Base-by-base conservation (phyloP, 2,113 vertebrate genomes). In the Sylvia atricapilla region DNA sequence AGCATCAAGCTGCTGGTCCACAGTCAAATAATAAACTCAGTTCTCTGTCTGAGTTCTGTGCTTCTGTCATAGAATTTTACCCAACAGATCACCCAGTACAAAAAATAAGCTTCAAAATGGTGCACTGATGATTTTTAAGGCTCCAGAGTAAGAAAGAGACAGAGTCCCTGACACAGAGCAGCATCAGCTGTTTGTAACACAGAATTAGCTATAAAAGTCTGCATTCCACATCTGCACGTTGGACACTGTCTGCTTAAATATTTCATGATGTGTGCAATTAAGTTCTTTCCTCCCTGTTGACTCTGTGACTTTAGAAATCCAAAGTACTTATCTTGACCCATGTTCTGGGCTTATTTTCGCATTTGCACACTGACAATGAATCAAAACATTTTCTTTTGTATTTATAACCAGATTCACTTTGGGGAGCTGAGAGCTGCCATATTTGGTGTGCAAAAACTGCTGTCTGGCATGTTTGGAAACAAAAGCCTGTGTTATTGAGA, bases 381-480 rank as follows among this genome's bases (percentile, higher is more conserved):
- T 27, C 58, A 91, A 93, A 94, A 79, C 70, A 79, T 72, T 89
- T 82, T 75, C 41, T 73, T 82, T 74, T 84, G 73, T 81, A 55
- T 81, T 79, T 85, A 73, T 33, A 70, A 83, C 55, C 46, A 77
- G 78, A 73, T 53, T 87, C 8, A 7, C 35, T 74, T 62, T 37
- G 33, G 50, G 66, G 41, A 93, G 49, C 78, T 41, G 75, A 91
- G 67, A 87, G 74, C 67, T 83, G 87, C 95, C 87, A 73, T 85
- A 82, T 94, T 84, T 85, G 89, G 70, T 78, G 66, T 3, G 46
- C 63, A 62, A 77, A 94, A 78, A 24, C 55, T 68, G 47, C 69
- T 41, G 80, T 17, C 77, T 78, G 80, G 60, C 64, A 28, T 87
- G 89, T 96, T 94, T 93, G 90, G 84, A 78, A 91, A 95, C 88